Evolutionary conservation across 1,140 invertebrate genomes (phyloP), one percentile per base, ranked within the genome.

Genomic region (Andrena cerasifolii): DNA sequence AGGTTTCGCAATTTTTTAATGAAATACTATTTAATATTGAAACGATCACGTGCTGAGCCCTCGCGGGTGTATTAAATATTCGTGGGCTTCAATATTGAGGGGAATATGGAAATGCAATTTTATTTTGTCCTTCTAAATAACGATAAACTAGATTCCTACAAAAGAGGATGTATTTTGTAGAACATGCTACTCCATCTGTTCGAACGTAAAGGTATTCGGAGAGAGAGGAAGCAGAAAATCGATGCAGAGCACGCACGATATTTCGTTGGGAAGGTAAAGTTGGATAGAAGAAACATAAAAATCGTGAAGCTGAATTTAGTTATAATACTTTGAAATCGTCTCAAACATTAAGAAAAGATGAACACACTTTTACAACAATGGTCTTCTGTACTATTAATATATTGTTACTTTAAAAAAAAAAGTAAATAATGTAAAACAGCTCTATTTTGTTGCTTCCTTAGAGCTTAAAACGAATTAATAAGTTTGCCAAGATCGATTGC

Each of bases 111-210:
- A 49, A n/a, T 49, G 7, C 10, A 40, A 18, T 4, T 58, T 58
- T 26, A 58, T 3, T 49, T 14, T 7, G 0, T 12, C 36, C 10
- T 18, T n/a, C 18, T 12, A 31, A 24, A 70, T n/a, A 76, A 40
- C 24, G 81, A 71, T 83, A 79, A 84, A 28, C 49, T 14, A 74
- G 70, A 74, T 83, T 70, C 53, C 82, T 79, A 21, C n/a, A 58
- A 51, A 40, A 7, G 18, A 33, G 3, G 5, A 18, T 12, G 14
- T 16, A 1, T 16, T 56, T 67, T 79, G 0, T 61, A 10, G 2
- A 28, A 47, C 40, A 61, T 10, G 33, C 71, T 24, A 21, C 82
- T 54, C 82, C 82, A 84, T 79, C 81, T 84, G 43, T n/a, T 68
- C 0, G 31, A 2, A 2, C 4, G 3, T 7, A 24, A 49, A 49